Base-by-base conservation (phyloP, 2,888 invertebrate genomes). In the Dromius quadrimaculatus region DNA sequence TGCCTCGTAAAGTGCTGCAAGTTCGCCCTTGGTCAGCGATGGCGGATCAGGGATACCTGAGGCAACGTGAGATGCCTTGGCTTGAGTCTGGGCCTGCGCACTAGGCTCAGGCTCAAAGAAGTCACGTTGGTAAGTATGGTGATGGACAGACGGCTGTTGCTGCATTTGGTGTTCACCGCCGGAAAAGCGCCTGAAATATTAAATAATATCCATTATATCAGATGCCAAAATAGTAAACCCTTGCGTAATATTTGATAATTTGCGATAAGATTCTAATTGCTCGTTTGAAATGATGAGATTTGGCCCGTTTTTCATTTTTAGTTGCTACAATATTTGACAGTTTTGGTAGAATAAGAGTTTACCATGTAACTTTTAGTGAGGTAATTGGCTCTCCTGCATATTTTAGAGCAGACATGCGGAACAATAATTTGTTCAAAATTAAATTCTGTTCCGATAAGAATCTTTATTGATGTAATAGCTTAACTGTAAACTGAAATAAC, bases 1-100 rank as follows among this genome's bases (percentile, higher is more conserved):
- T 36, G 82, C 80, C 72, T 85, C 81, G 73, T 86, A 86, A 47
- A 86, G 75, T 0, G 83, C 79, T 1, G 83, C 80, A 5, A 86
- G 76, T 76, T 86, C 84, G 1, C 82, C 80, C 66, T 80, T 82
- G 1, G 82, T 81, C 8, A 81, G 74, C 11, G 79, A 78, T 15
- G 82, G 72, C 4, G 79, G 71, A 2, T 41, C 41, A 34, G 76
- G 74, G 6, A 65, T 38, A n/a, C 57, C 73, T n/a, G n/a, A n/a
- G n/a, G n/a, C n/a, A n/a, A n/a, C 20, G 9, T 15, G 13, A 1
- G 43, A 17, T 2, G 20, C 15, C 17, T 1, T 43, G 43, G 20
- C n/a, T n/a, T n/a, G 64, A 11, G 23, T 23, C 23, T n/a, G 50
- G 50, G 32, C n/a, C 15, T 9, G 32, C 9, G 54, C n/a, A n/a